Percentiles rank a stretch among this genome's conserved stretches.
These are phyloP conservation scores for Pipistrellus kuhlii DNA, from an alignment of 2,797 vertebrate genomes.

Conservation along the genomic window DNA sequence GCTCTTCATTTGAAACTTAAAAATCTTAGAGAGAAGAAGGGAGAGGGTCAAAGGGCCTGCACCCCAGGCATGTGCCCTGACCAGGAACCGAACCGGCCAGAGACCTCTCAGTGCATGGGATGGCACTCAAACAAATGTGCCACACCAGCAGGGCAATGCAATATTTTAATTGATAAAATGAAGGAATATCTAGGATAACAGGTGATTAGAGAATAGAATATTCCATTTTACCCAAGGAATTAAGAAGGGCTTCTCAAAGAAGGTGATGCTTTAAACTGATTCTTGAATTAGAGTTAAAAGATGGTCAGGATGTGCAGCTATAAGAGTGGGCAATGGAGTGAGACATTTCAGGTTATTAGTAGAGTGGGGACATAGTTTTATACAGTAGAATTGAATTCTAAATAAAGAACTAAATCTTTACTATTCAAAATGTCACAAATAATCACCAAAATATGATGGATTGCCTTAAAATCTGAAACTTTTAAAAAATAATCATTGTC, in stretches of 20 bases:
- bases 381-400: slow-evolving; percentile 28
- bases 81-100: neutral
- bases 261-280: neutral
- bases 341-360: neutral
- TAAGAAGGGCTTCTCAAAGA: neutral
- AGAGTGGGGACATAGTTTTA: neutral
- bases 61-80: neutral
- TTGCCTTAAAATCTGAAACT: slow-evolving; percentile 11
- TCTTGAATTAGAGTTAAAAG: neutral
- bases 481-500: slow-evolving; percentile 28
- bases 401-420: slow-evolving; percentile 1
- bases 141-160: neutral
- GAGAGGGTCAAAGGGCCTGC: neutral
- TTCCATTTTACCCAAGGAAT: neutral
- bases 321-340: neutral
- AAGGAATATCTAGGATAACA: neutral
- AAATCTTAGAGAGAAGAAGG: neutral
- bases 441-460: neutral
- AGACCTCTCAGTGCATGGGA: neutral
- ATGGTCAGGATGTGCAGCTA: neutral
- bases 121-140: neutral
- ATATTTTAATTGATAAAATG: neutral
- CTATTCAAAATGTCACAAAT: neutral
- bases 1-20: slow-evolving; percentile 31
- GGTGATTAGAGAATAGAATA: neutral